Evolutionary conservation across 2,113 vertebrate genomes (phyloP), one percentile per base, ranked within the genome.

Genomic region (Pelobates fuscus): DNA sequence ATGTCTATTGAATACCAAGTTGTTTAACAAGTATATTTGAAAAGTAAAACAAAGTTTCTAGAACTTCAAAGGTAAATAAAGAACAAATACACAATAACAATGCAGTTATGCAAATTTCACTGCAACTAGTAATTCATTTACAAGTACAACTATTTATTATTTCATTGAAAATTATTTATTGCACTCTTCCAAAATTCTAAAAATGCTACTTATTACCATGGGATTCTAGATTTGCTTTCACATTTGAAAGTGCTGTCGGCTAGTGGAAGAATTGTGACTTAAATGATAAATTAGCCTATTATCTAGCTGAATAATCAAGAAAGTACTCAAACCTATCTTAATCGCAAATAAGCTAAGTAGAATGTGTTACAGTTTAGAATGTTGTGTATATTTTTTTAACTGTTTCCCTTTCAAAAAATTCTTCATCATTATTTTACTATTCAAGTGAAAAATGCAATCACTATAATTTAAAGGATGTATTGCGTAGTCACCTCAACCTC

Each of bases 241-340:
- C 20, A 23, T 23, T 21, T 21, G 2, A 55, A 55, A 55, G 8
- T 55, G 52, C 52, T 55, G 52, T 23, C 8, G 52, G 52, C n/a
- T 23, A 23, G 20, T 55, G 20, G n/a, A 17, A n/a, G 20, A 3
- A 21, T 21, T 23, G n/a, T 21, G 11, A 55, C n/a, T 10, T 55
- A 55, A 23, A 55, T 55, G 52, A 55, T 55, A 55, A 20, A 55
- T 55, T 55, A 55, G 2, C 52, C 52, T 23, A 55, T 55, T 55
- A 55, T 55, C n/a, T 55, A 21, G n/a, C 21, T 55, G 52, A 55
- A 55, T 55, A 3, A 55, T 55, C 52, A 20, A 23, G 52, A 23
- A 2, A n/a, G 21, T 55, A 55, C 6, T 23, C 1, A 1, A 49
- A 49, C 44, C 4, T n/a, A 17, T 17, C 44, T 49, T 49, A 49